Evolutionary conservation across 2,888 invertebrate genomes (phyloP).

Genomic region (Hirtodrosophila histrioides): DNA sequence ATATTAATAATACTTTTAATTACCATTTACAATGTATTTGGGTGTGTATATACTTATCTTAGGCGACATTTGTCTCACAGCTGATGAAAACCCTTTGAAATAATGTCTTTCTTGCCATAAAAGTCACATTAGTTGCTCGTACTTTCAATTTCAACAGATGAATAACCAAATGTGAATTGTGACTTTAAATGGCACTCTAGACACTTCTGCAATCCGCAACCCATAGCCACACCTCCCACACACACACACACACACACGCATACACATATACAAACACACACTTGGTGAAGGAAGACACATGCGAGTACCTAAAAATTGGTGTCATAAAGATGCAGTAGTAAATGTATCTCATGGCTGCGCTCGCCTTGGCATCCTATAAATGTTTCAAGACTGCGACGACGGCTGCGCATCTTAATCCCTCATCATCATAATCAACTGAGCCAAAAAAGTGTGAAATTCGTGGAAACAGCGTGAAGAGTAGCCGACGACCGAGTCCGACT

Average conservation of each 20-base stretch:
- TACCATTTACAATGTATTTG: no score
- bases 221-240: slow-evolving; percentile 16
- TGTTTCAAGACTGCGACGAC: slow-evolving; percentile 42
- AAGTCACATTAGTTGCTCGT: background rate
- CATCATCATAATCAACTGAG: slow-evolving; percentile 67
- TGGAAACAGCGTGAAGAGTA: slow-evolving; percentile 66
- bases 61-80: no score
- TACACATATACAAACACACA: background rate
- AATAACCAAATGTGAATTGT: slow-evolving; percentile 7
- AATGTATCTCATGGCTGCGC: slow-evolving; percentile 56
- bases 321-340: slow-evolving; percentile 59
- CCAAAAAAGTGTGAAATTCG: slow-evolving; percentile 75
- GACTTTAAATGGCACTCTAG: slow-evolving; percentile 24
- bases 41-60: no score
- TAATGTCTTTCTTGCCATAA: slow-evolving; percentile 1
- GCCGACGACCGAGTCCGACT: slow-evolving; percentile 11
- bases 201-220: slow-evolving; percentile 27
- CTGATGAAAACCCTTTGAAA: background rate
- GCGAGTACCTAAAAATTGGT: slow-evolving; percentile 36
- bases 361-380: slow-evolving; percentile 27
- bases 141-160: slow-evolving; percentile 26
- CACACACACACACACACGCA: background rate
- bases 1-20: no score
- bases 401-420: slow-evolving; percentile 68
- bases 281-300: background rate